phyloP scores from a whole-genome alignment of 2,797 vertebrate genomes.

The Rachycentron canadum region DNA sequence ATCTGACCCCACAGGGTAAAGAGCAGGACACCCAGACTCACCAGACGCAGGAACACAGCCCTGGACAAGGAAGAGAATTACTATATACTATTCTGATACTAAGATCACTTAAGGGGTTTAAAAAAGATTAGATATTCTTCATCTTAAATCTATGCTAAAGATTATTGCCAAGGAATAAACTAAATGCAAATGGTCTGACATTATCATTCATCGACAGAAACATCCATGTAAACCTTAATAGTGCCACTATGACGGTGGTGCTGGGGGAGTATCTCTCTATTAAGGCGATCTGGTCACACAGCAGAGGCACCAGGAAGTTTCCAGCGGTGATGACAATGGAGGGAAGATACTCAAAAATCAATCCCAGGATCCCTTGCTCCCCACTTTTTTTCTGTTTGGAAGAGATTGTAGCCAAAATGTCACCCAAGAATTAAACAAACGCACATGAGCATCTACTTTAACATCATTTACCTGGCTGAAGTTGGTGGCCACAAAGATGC shows the following conservation, averaged over 20 bases:
- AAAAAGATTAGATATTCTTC: background rate
- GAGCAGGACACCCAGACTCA: conserved; percentile 87
- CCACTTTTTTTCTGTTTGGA: conserved; percentile 47
- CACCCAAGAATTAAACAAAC: background rate
- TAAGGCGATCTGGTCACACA: conserved; percentile 86
- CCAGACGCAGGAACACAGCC: conserved; percentile 88
- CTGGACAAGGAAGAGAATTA: conserved; percentile 68
- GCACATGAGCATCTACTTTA: background rate
- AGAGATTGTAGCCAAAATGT: conserved; percentile 14
- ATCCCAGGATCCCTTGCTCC: conserved; percentile 70
- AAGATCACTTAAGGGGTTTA: background rate
- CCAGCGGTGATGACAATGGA: conserved; percentile 89
- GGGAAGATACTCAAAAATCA: conserved; percentile 88
- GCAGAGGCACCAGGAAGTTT: conserved; percentile 88
- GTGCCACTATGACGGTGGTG: conserved; percentile 85
- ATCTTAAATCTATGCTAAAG: background rate
- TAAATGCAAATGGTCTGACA: conserved; percentile 3
- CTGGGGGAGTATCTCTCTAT: conserved; percentile 86
- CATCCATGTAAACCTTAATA: conserved; percentile 84
- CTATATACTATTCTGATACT: background rate
- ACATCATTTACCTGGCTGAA: conserved; percentile 82
- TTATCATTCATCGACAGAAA: conserved; percentile 7
- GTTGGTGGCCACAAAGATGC: conserved; percentile 80
- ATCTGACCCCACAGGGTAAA: conserved; percentile 88
- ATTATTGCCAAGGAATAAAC: background rate